These are phyloP conservation scores for Cnemophilus loriae DNA, from an alignment of 2,113 vertebrate species.

Conservation along the genomic window DNA sequence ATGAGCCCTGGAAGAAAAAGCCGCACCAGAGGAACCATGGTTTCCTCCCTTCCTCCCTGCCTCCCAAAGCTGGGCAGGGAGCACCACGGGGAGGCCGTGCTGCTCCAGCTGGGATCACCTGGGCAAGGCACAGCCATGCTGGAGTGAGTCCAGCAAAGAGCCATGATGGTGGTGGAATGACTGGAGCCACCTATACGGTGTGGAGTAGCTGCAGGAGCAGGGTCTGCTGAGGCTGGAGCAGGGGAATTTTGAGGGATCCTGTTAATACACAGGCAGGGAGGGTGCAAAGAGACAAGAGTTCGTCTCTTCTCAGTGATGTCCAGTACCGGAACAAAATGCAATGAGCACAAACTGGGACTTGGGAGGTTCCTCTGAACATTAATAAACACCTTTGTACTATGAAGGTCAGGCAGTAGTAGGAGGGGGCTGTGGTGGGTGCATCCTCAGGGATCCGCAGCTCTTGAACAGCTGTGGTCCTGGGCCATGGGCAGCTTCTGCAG, in stretches of 20 bases:
- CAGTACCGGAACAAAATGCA: neutral
- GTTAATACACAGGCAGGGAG: neutral
- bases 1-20: neutral
- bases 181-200: too few species aligned
- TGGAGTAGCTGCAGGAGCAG: neutral
- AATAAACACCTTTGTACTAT: neutral
- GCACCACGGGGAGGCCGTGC: accelerated
- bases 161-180: neutral
- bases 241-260: neutral
- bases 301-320: neutral
- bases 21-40: neutral
- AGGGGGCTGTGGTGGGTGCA: neutral
- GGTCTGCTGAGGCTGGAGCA: neutral
- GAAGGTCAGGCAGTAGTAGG: neutral
- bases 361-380: neutral
- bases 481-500: neutral
- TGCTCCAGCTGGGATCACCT: neutral
- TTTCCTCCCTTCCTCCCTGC: neutral
- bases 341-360: neutral
- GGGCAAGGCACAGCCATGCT: neutral
- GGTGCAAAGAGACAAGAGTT: neutral
- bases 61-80: neutral
- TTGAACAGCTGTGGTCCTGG: accelerated
- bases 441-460: neutral
- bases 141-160: neutral